Percentiles rank a stretch among this genome's conserved stretches.
These are phyloP conservation scores for Tinamus guttatus DNA, from an alignment of 2,113 vertebrate species.

Conservation along the genomic window DNA sequence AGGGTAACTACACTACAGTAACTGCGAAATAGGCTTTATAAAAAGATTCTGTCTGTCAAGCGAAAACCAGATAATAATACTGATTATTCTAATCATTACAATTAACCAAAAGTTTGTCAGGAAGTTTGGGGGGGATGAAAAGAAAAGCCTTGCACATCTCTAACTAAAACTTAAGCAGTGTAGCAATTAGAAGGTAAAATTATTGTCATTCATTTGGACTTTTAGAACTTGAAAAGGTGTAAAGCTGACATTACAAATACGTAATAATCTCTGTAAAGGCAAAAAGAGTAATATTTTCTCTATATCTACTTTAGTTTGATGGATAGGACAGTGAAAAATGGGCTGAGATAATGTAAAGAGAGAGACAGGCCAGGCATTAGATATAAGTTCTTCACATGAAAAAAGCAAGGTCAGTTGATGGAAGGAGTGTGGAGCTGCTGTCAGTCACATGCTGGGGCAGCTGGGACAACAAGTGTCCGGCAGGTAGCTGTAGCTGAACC, in stretches of 20 bases:
- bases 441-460: not conserved
- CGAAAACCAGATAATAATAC: not conserved
- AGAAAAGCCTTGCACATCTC: not conserved
- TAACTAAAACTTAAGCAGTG: not conserved
- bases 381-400: not conserved
- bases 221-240: not conserved
- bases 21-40: not conserved
- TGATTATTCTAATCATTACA: too few species aligned
- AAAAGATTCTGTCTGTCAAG: not conserved
- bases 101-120: not conserved
- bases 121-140: not conserved
- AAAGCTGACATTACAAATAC: conserved; percentile 2
- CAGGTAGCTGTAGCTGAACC: not conserved
- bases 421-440: not conserved
- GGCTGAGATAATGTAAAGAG: not conserved
- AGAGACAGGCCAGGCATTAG: not conserved
- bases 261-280: not conserved
- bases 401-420: not conserved
- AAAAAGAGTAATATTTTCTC: not conserved
- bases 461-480: not conserved
- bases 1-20: too few species aligned
- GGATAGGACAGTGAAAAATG: not conserved
- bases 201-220: not conserved
- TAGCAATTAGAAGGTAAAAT: not conserved
- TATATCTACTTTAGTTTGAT: not conserved